Percentiles rank a stretch among this genome's conserved stretches.
phyloP scores from a whole-genome alignment of 2,113 vertebrate genomes.

The Oreochromis niloticus region DNA sequence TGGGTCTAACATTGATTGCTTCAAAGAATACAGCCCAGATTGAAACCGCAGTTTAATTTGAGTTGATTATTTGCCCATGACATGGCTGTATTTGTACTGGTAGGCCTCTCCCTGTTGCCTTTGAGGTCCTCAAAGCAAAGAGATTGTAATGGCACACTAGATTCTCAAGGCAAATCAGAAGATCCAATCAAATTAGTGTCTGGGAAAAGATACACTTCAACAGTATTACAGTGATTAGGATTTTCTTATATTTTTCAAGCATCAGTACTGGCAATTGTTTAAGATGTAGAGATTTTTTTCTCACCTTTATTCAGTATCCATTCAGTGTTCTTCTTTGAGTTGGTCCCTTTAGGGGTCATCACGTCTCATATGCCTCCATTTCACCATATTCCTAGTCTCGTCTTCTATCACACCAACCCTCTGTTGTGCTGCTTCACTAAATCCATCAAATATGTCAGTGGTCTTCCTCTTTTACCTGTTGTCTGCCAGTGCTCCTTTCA shows the following conservation, averaged over 20 bases:
- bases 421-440: background rate
- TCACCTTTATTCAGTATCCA: background rate
- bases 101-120: background rate
- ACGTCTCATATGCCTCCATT: background rate
- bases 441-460: background rate
- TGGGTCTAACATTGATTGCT: conserved; percentile 12
- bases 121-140: background rate
- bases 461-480: background rate
- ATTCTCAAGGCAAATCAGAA: conserved; percentile 3
- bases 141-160: background rate
- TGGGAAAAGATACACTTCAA: background rate
- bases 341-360: background rate
- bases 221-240: background rate
- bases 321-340: background rate
- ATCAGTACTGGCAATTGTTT: background rate
- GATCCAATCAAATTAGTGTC: conserved; percentile 8
- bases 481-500: background rate
- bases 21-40: conserved; percentile 19
- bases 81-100: background rate
- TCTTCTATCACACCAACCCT: background rate
- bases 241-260: background rate
- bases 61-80: conserved; percentile 23
- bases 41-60: background rate
- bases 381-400: background rate
- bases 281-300: background rate